phyloP scores from a whole-genome alignment of 2,888 invertebrate genomes.

The Spodoptera exigua region DNA sequence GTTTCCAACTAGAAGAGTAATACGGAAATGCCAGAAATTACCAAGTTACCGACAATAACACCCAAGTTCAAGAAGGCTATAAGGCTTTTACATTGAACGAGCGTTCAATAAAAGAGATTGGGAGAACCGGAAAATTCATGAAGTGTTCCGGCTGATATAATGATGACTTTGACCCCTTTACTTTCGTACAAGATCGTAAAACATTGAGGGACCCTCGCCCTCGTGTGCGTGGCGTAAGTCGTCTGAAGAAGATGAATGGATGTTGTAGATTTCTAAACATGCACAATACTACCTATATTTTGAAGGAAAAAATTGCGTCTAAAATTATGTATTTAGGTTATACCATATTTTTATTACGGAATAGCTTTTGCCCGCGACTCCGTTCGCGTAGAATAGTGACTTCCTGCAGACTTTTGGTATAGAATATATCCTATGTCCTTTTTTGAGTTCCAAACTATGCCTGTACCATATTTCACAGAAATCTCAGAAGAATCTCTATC shows the following conservation, averaged over 20 bases:
- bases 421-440: no score
- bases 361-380: no score
- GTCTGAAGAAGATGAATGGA: conserved; percentile 15
- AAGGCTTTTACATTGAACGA: conserved; percentile 23
- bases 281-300: no score
- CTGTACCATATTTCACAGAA: no score
- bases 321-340: no score
- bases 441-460: no score
- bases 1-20: conserved; percentile 1
- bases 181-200: conserved; percentile 40
- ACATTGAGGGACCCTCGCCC: conserved; percentile 38
- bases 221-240: conserved; percentile 29
- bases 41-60: conserved; percentile 7
- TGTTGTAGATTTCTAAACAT: neutral
- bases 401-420: no score
- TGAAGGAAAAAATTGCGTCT: no score
- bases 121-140: conserved; percentile 31
- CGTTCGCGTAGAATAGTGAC: no score
- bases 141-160: conserved; percentile 50
- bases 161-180: conserved; percentile 48
- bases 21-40: conserved; percentile 7
- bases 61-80: conserved; percentile 19
- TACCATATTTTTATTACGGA: no score
- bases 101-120: conserved; percentile 14
- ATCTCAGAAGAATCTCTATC: no score